Conservation (phyloP, 2,888 invertebrate genomes). For the Bembecia ichneumoniformis region DNA sequence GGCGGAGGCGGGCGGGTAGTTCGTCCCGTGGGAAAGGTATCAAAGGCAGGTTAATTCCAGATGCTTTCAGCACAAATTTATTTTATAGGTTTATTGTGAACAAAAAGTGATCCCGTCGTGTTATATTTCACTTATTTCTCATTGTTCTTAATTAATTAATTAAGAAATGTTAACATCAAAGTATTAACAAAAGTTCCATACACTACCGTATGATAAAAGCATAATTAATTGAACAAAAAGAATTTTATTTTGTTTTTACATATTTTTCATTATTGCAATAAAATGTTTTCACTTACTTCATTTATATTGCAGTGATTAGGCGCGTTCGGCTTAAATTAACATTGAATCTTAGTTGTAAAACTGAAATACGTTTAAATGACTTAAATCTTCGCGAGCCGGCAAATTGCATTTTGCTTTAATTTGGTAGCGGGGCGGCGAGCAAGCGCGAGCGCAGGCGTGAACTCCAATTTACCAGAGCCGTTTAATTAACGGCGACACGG, state of each 20-base stretch:
- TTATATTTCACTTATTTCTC: neutral
- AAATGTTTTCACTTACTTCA: no score
- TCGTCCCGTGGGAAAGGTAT: conserved; percentile 51
- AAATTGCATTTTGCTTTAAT: conserved; percentile 66
- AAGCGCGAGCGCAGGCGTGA: conserved; percentile 34
- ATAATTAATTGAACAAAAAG: no score
- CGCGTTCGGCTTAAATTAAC: no score
- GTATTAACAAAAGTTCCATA: no score
- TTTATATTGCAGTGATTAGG: no score
- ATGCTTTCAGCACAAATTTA: conserved; percentile 30
- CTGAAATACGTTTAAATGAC: no score
- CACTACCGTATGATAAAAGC: no score
- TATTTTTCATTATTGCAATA: no score
- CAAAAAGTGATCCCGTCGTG: neutral
- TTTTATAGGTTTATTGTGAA: conserved; percentile 10
- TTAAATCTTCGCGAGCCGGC: conserved; percentile 10
- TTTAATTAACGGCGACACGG: conserved; percentile 67
- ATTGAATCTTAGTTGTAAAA: no score
- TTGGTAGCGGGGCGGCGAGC: conserved; percentile 27
- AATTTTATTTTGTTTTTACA: no score
- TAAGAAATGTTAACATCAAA: no score
- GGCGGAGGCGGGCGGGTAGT: conserved; percentile 17
- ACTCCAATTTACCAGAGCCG: conserved; percentile 62
- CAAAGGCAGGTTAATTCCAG: conserved; percentile 42
- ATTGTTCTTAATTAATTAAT: no score